These are phyloP conservation scores for Pseudanteris insignis DNA, from an alignment of 2,888 invertebrate genomes.

Conservation along the genomic window DNA sequence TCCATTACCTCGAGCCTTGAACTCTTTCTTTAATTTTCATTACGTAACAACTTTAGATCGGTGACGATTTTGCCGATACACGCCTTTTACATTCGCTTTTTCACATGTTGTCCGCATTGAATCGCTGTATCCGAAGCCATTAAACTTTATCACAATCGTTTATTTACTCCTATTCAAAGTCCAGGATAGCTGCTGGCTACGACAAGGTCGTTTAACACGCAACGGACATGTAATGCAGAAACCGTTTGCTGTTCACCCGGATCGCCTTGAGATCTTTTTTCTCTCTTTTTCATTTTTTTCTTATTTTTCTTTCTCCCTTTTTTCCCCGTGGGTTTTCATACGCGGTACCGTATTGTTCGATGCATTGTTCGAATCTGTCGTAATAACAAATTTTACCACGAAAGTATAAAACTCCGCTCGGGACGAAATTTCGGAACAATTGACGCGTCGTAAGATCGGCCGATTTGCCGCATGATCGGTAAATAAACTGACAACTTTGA, in stretches of 20 bases:
- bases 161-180: slow-evolving; percentile 36
- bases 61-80: slow-evolving; percentile 33
- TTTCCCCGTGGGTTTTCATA: too few relatives aligned
- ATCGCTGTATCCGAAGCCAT: slow-evolving; percentile 16
- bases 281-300: slow-evolving; percentile 1
- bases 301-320: background rate
- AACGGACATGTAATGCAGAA: slow-evolving; percentile 23
- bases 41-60: slow-evolving; percentile 35
- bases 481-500: too few relatives aligned
- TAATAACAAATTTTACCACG: too few relatives aligned
- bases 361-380: too few relatives aligned
- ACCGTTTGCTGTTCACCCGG: slow-evolving; percentile 30
- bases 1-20: slow-evolving; percentile 31
- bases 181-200: slow-evolving; percentile 10
- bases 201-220: slow-evolving; percentile 40
- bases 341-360: too few relatives aligned
- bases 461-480: too few relatives aligned
- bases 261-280: slow-evolving; percentile 34
- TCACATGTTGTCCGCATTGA: slow-evolving; percentile 34
- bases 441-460: too few relatives aligned
- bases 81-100: slow-evolving; percentile 43
- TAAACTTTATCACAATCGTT: slow-evolving; percentile 38
- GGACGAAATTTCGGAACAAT: too few relatives aligned
- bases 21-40: slow-evolving; percentile 40
- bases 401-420: too few relatives aligned